phyloP scores from a whole-genome alignment of 2,888 invertebrate species.

The Drosophila kanekoi region DNA sequence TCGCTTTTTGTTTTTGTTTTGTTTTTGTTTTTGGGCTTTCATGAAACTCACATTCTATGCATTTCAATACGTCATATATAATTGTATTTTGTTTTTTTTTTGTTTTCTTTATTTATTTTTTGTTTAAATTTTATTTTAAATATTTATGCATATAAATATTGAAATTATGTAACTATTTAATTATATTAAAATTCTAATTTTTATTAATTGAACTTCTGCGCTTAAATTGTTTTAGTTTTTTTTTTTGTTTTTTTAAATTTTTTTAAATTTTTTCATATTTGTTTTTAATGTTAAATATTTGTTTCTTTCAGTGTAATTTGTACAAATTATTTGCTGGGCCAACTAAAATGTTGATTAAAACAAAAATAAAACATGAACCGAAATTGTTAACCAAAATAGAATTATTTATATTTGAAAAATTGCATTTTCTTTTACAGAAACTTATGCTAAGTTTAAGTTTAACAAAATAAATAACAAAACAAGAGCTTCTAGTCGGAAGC shows the following conservation, averaged over 20 bases:
- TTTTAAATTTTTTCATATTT: constrained; percentile 13
- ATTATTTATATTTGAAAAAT: constrained; percentile 31
- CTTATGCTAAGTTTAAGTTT: constrained; percentile 54
- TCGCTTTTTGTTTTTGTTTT: not conserved
- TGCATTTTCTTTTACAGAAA: constrained; percentile 35
- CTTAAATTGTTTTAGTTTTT: constrained; percentile 58
- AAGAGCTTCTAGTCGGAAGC: too few relatives aligned
- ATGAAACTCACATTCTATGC: constrained; percentile 56
- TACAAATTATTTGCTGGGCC: constrained; percentile 39
- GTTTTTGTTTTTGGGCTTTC: constrained; percentile 16
- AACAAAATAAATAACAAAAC: constrained; percentile 69
- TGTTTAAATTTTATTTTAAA: constrained; percentile 50
- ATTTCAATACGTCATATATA: constrained; percentile 42
- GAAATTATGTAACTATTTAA: constrained; percentile 65
- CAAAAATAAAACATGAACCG: constrained; percentile 37
- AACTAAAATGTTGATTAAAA: constrained; percentile 18
- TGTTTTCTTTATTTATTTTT: constrained; percentile 37
- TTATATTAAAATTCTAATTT: constrained; percentile 77
- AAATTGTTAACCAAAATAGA: constrained; percentile 49
- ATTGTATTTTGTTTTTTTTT: constrained; percentile 26
- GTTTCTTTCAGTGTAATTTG: constrained; percentile 27
- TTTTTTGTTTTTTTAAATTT: constrained; percentile 19
- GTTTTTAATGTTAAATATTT: constrained; percentile 21
- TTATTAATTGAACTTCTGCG: constrained; percentile 82
- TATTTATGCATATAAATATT: constrained; percentile 64